Percentiles rank a stretch among this genome's conserved stretches.
phyloP scores from a whole-genome alignment of 2,113 vertebrate species.

The Mustela lutreola region DNA sequence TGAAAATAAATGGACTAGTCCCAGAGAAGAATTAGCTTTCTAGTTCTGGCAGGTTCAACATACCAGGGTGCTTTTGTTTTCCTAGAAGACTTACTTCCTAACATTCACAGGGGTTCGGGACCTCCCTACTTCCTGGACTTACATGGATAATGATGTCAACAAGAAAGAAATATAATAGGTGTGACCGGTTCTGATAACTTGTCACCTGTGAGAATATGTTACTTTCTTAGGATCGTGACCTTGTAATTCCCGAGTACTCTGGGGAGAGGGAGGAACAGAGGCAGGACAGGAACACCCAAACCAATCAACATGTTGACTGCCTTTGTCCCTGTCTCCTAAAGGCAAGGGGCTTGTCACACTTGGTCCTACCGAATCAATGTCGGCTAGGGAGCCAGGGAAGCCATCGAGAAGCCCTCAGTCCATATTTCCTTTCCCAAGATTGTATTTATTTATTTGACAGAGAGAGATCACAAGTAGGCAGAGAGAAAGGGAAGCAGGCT shows the following conservation, averaged over 20 bases:
- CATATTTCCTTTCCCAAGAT: not conserved
- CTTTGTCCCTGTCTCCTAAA: not conserved
- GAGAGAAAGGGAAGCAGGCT: too few relatives aligned
- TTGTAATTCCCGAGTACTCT: not conserved
- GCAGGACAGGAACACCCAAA: not conserved
- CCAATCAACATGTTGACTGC: not conserved
- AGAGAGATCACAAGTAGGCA: too few relatives aligned
- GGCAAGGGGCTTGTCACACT: not conserved
- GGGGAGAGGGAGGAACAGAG: too few relatives aligned
- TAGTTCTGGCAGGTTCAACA: not conserved
- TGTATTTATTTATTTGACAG: too few relatives aligned
- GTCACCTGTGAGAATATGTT: not conserved
- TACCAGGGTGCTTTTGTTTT: not conserved
- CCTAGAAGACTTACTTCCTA: not conserved
- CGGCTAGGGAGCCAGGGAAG: not conserved
- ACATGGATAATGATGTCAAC: not conserved
- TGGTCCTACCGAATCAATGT: not conserved
- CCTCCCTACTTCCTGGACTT: not conserved
- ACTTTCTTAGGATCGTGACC: not conserved
- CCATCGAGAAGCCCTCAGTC: not conserved
- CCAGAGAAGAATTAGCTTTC: not conserved
- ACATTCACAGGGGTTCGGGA: not conserved
- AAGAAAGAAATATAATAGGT: not conserved
- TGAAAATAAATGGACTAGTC: not conserved
- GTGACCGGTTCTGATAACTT: not conserved